Conservation (phyloP, 2,888 invertebrate species). For the Cerceris rybyensis region DNA sequence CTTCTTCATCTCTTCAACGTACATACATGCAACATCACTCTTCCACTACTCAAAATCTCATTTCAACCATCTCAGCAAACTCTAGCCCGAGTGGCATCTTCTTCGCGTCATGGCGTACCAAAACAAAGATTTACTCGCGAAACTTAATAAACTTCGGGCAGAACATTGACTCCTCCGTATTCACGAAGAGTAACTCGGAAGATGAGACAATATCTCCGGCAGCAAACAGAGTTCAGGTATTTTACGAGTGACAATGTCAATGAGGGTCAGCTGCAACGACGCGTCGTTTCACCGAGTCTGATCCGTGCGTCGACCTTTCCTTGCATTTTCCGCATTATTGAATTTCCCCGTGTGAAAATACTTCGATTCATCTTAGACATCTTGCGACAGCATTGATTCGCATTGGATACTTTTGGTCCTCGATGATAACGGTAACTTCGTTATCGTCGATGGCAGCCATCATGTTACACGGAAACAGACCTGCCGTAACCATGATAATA, state of each 20-base stretch:
- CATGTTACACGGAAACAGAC: neutral
- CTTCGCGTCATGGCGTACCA: no score
- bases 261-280: conserved; percentile 2
- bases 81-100: no score
- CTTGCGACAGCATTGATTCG: conserved; percentile 24
- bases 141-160: no score
- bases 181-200: no score
- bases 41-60: no score
- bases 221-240: neutral
- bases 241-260: conserved; percentile 7
- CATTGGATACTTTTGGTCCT: neutral
- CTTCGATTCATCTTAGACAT: conserved; percentile 23
- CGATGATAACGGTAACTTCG: neutral
- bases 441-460: neutral
- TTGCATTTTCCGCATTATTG: conserved; percentile 13
- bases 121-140: no score
- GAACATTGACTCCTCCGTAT: no score
- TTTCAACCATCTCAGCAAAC: no score
- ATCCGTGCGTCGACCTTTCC: neutral
- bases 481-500: conserved; percentile 13
- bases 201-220: neutral
- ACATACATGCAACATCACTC: no score
- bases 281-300: neutral
- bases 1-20: no score
- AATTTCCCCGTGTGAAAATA: conserved; percentile 6